These are phyloP conservation scores for Mamestra configurata DNA, from an alignment of 1,140 invertebrate species.

Conservation along the genomic window DNA sequence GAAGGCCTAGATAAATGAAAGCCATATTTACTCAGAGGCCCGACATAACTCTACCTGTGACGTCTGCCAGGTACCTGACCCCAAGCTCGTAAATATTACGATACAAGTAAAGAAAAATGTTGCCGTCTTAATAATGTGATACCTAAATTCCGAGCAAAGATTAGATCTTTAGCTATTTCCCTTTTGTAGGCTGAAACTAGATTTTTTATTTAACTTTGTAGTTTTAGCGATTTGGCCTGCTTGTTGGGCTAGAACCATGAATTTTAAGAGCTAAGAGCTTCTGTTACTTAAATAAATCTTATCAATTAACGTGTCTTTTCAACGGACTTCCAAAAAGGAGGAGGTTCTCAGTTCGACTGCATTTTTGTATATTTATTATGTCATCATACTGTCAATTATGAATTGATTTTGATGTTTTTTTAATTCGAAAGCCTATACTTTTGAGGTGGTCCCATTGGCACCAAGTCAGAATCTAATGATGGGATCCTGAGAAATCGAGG, in stretches of 20 bases:
- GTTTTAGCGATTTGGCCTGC: neutral
- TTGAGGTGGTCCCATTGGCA: too few relatives aligned
- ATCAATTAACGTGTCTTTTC: too few relatives aligned
- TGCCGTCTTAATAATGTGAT: constrained; percentile 18
- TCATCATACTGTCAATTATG: too few relatives aligned
- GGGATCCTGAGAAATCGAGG: too few relatives aligned
- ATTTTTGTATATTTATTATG: too few relatives aligned
- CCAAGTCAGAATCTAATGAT: too few relatives aligned
- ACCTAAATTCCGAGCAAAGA: constrained; percentile 17
- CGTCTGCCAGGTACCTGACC: constrained; percentile 32
- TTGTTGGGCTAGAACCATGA: neutral
- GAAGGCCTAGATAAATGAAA: constrained; percentile 45
- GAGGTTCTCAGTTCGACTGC: too few relatives aligned
- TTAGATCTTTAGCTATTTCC: neutral
- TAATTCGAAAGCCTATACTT: too few relatives aligned
- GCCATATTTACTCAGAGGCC: constrained; percentile 32
- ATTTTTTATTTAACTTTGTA: neutral
- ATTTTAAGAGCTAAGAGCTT: too few relatives aligned
- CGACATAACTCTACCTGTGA: constrained; percentile 35
- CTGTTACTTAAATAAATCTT: too few relatives aligned
- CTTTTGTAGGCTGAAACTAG: neutral
- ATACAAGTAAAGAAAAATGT: constrained; percentile 31
- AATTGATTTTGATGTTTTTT: too few relatives aligned
- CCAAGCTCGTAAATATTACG: constrained; percentile 33
- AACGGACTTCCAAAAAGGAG: too few relatives aligned